Percentiles rank a stretch among this genome's conserved stretches.
phyloP scores from a whole-genome alignment of 2,888 invertebrate species.

The Drosophila nr. medialis region DNA sequence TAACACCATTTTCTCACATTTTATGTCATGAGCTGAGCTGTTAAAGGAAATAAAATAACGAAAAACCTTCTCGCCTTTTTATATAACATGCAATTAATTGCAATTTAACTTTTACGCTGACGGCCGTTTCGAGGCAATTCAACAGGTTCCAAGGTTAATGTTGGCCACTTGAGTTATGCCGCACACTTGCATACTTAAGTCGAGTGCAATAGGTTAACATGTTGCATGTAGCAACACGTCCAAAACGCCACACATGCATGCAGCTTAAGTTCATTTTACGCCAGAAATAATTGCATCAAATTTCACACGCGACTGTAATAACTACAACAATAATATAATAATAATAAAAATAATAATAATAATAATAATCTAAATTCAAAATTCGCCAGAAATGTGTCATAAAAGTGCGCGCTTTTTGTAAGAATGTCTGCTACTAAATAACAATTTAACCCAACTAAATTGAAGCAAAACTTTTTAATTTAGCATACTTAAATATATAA shows the following conservation, averaged over 20 bases:
- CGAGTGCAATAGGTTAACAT: slow-evolving; percentile 48
- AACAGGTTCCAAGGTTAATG: slow-evolving; percentile 71
- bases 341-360: background rate
- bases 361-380: slow-evolving; percentile 20
- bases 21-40: slow-evolving; percentile 55
- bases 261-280: slow-evolving; percentile 54
- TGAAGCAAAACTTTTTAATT: slow-evolving; percentile 69
- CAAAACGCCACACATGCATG: slow-evolving; percentile 41
- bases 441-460: slow-evolving; percentile 62
- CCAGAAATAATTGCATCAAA: slow-evolving; percentile 67
- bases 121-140: slow-evolving; percentile 49
- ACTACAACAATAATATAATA: background rate
- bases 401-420: slow-evolving; percentile 52
- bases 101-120: slow-evolving; percentile 40
- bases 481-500: background rate
- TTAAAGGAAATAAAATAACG: slow-evolving; percentile 47
- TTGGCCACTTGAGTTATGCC: slow-evolving; percentile 54
- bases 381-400: slow-evolving; percentile 51
- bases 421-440: slow-evolving; percentile 51
- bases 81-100: slow-evolving; percentile 65
- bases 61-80: slow-evolving; percentile 46
- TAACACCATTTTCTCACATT: slow-evolving; percentile 54
- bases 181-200: slow-evolving; percentile 24
- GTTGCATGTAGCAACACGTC: slow-evolving; percentile 60
- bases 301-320: slow-evolving; percentile 51